A percentile compares a stretch with the other conserved stretches of the same genome.
Evolutionary conservation across 2,797 vertebrate species (phyloP).

Genomic region (Siniperca scherzeri): DNA sequence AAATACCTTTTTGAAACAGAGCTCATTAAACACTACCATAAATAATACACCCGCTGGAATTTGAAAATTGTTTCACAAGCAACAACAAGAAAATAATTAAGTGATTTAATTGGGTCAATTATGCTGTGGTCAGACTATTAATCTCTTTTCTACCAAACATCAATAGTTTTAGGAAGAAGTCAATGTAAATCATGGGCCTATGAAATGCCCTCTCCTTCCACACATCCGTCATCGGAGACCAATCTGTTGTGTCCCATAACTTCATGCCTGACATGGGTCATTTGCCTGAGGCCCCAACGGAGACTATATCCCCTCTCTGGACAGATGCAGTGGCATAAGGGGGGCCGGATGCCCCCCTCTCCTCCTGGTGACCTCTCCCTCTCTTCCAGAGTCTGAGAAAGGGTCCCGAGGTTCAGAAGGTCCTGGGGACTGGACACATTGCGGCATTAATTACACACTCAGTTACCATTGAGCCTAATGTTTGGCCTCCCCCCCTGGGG

Average conservation of each 20-base stretch:
- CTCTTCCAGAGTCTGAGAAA: slow-evolving; percentile 82
- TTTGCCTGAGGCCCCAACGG: slow-evolving; percentile 76
- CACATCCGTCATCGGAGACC: slow-evolving; percentile 81
- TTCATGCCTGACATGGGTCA: slow-evolving; percentile 81
- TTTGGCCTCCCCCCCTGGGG: slow-evolving; percentile 74
- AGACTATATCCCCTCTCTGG: slow-evolving; percentile 78
- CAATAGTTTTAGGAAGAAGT: slow-evolving; percentile 49
- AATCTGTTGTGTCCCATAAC: slow-evolving; percentile 84
- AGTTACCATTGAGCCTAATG: slow-evolving; percentile 92
- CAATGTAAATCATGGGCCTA: slow-evolving; percentile 68
- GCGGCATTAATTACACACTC: slow-evolving; percentile 97
- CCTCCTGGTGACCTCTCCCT: slow-evolving; percentile 77
- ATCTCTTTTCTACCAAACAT: slow-evolving; percentile 52
- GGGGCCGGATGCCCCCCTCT: slow-evolving; percentile 90
- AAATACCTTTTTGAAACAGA: slow-evolving; percentile 46
- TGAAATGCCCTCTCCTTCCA: slow-evolving; percentile 65
- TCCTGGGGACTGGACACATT: slow-evolving; percentile 92
- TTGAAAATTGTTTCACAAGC: slow-evolving; percentile 45
- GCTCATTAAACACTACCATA: slow-evolving; percentile 47
- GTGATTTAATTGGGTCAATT: slow-evolving; percentile 50
- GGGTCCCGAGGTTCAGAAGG: slow-evolving; percentile 87
- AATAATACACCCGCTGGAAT: slow-evolving; percentile 45
- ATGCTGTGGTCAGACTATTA: slow-evolving; percentile 37
- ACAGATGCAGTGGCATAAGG: slow-evolving; percentile 83
- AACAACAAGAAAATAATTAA: slow-evolving; percentile 57